These are phyloP conservation scores for Drosophila cyrtoloma DNA, from an alignment of 2,888 invertebrate species.

Conservation along the genomic window DNA sequence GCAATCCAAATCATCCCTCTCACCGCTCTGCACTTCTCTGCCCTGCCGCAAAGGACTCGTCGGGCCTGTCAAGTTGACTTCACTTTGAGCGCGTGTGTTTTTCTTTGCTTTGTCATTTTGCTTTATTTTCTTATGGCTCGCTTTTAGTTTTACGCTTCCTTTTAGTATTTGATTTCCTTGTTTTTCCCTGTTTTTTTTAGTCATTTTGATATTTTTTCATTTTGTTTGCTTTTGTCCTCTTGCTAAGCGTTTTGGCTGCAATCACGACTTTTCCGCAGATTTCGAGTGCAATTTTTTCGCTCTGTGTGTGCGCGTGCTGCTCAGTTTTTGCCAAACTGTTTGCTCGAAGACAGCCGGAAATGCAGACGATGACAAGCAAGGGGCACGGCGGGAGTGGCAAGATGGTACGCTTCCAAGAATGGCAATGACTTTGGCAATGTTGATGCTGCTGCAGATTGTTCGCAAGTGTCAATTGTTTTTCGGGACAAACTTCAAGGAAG, in stretches of 20 bases:
- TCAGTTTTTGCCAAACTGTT: conserved; percentile 66
- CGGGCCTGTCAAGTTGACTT: conserved; percentile 66
- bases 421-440: conserved; percentile 67
- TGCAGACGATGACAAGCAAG: conserved; percentile 58
- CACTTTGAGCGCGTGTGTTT: conserved; percentile 66
- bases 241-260: conserved; percentile 79
- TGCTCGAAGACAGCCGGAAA: conserved; percentile 63
- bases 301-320: conserved; percentile 46
- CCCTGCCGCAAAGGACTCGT: conserved; percentile 16
- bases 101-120: conserved; percentile 68
- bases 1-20: conserved; percentile 6
- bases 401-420: conserved; percentile 47
- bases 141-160: conserved; percentile 52
- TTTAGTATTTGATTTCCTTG: conserved; percentile 53
- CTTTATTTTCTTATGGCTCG: conserved; percentile 67
- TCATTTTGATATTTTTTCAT: conserved; percentile 8
- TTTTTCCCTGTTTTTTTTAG: background rate
- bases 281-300: conserved; percentile 71
- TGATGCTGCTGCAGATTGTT: conserved; percentile 74
- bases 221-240: conserved; percentile 53
- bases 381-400: background rate
- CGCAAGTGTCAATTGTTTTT: conserved; percentile 79
- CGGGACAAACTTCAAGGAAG: conserved; percentile 43
- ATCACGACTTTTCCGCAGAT: conserved; percentile 81
- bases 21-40: background rate